phyloP scores from a whole-genome alignment of 2,797 vertebrate genomes.

The Hemibagrus guttatus region DNA sequence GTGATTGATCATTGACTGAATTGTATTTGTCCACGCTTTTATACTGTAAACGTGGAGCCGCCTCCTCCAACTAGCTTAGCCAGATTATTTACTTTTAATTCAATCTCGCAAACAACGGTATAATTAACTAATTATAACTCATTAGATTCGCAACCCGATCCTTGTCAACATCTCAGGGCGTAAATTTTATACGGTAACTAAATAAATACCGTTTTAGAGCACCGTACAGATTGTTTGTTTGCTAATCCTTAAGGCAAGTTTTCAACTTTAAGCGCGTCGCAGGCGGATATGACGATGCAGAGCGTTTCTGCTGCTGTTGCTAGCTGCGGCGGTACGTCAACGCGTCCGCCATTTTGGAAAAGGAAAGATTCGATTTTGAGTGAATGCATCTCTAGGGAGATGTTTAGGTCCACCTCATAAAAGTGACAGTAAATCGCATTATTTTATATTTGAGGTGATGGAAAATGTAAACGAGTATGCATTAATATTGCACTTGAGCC shows the following conservation, averaged over 20 bases:
- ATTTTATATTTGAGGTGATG: not conserved
- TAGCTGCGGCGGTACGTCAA: not conserved
- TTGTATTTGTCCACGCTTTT: not conserved
- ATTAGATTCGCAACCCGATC: not conserved
- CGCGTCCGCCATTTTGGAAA: slow-evolving; percentile 1
- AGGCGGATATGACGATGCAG: slow-evolving; percentile 37
- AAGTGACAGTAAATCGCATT: not conserved
- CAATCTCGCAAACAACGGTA: not conserved
- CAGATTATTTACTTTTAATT: not conserved
- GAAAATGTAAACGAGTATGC: too few species aligned
- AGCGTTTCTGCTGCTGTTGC: not conserved
- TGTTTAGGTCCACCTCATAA: not conserved
- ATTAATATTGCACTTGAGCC: not conserved
- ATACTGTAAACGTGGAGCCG: not conserved
- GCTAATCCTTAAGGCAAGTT: not conserved
- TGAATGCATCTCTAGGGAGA: not conserved
- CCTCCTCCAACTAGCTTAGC: not conserved
- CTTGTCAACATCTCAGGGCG: too few species aligned
- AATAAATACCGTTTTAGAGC: not conserved
- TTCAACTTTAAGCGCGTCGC: slow-evolving; percentile 26
- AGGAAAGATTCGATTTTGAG: not conserved
- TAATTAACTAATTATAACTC: not conserved
- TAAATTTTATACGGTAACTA: not conserved
- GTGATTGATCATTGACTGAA: not conserved
- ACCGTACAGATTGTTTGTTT: not conserved